Evolutionary conservation across 2,888 invertebrate genomes (phyloP).

Genomic region (Melolontha melolontha): DNA sequence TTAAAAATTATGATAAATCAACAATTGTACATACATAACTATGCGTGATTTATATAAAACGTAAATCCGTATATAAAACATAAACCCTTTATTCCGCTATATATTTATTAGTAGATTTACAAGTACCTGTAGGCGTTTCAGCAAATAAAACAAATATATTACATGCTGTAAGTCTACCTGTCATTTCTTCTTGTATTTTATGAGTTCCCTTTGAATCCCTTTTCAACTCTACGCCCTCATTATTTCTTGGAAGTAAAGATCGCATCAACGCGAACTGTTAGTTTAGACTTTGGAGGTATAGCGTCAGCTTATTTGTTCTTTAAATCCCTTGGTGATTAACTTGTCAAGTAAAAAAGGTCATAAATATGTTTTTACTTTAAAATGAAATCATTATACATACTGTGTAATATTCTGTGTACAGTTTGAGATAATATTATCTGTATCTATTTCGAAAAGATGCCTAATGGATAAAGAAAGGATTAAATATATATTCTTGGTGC

Average conservation of each 20-base stretch:
- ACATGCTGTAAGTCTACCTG: conserved; percentile 18
- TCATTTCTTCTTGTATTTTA: conserved; percentile 29
- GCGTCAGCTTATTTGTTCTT: conserved; percentile 18
- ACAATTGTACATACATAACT: too few species aligned
- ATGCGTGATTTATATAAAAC: too few species aligned
- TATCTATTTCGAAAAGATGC: too few species aligned
- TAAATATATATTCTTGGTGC: too few species aligned
- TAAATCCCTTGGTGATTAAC: conserved; percentile 17
- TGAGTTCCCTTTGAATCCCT: conserved; percentile 4
- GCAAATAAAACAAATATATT: conserved; percentile 33
- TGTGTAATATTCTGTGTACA: too few species aligned
- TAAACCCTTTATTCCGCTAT: conserved; percentile 2
- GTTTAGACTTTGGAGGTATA: neutral
- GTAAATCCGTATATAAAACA: neutral
- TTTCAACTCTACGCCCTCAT: conserved; percentile 17
- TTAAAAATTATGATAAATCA: too few species aligned
- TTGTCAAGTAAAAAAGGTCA: conserved; percentile 9
- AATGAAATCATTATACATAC: too few species aligned
- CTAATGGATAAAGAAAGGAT: too few species aligned
- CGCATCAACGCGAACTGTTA: conserved; percentile 2
- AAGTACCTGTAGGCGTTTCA: conserved; percentile 2
- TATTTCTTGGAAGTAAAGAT: conserved; percentile 27
- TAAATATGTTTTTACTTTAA: too few species aligned
- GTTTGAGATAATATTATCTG: too few species aligned
- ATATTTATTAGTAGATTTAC: conserved; percentile 22